phyloP scores from a whole-genome alignment of 2,113 vertebrate genomes.

The Colius striatus region DNA sequence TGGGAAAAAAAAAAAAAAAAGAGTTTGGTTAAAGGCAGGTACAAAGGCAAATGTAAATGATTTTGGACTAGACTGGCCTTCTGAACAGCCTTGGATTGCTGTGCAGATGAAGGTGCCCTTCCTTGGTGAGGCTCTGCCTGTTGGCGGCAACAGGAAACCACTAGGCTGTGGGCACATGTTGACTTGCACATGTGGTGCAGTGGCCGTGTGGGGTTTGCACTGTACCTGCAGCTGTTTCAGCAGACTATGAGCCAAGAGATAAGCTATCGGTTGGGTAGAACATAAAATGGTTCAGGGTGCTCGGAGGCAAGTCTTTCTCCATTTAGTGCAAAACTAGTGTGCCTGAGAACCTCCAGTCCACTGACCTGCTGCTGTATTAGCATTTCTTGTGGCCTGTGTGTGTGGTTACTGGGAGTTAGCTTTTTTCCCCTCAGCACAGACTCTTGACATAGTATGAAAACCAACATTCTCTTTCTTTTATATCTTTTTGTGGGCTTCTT shows the following conservation, averaged over 20 bases:
- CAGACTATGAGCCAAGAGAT: fast-evolving
- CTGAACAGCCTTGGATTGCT: not conserved
- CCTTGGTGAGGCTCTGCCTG: fast-evolving
- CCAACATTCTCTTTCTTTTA: not conserved
- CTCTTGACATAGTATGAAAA: not conserved
- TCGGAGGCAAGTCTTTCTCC: not conserved
- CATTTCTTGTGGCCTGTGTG: not conserved
- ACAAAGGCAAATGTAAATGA: not conserved
- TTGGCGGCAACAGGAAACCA: not conserved
- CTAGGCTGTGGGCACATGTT: no score
- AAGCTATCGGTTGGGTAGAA: not conserved
- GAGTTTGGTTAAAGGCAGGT: not conserved
- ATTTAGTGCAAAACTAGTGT: not conserved
- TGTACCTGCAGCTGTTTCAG: not conserved
- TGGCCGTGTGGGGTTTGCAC: fast-evolving
- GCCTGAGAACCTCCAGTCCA: not conserved
- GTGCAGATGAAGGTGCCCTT: not conserved
- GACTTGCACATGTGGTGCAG: fast-evolving
- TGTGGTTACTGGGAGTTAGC: not conserved
- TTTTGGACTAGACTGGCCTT: not conserved
- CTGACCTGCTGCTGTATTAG: not conserved
- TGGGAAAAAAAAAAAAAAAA: not conserved
- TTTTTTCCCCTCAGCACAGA: not conserved
- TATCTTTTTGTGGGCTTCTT: not conserved
- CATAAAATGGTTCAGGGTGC: not conserved